A percentile compares a stretch with the other conserved stretches of the same genome.
phyloP scores from a whole-genome alignment of 1,140 invertebrate species.

The Leptinotarsa defecta region DNA sequence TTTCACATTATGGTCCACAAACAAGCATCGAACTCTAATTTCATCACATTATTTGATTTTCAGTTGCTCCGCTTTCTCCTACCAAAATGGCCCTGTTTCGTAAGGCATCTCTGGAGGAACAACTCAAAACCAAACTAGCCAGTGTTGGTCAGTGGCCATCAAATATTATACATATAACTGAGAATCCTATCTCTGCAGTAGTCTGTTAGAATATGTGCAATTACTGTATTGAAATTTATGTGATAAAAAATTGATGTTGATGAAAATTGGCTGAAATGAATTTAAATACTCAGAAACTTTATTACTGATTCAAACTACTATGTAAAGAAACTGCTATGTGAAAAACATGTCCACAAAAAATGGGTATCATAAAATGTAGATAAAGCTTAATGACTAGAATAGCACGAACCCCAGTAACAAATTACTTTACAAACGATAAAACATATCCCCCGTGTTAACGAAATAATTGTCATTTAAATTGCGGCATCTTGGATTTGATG shows the following conservation, averaged over 20 bases:
- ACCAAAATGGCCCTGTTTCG: conserved; percentile 70
- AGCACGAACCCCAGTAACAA: too few species aligned
- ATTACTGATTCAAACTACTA: conserved; percentile 5
- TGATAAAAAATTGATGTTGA: conserved; percentile 11
- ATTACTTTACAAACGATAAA: too few species aligned
- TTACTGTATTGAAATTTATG: conserved; percentile 53
- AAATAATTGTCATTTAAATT: too few species aligned
- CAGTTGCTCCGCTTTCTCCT: conserved; percentile 73
- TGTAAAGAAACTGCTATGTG: conserved; percentile 7
- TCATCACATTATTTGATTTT: conserved; percentile 44
- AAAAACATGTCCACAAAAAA: not conserved
- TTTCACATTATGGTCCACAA: not conserved
- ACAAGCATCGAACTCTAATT: not conserved
- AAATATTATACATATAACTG: conserved; percentile 74
- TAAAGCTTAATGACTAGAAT: not conserved
- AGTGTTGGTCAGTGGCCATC: conserved; percentile 57
- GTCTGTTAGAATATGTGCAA: conserved; percentile 64
- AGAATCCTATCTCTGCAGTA: conserved; percentile 77
- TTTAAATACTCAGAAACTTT: not conserved
- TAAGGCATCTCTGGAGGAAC: conserved; percentile 63
- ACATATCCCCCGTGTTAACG: too few species aligned
- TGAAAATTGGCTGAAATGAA: conserved; percentile 22
- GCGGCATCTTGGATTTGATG: not conserved
- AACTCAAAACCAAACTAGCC: conserved; percentile 54
- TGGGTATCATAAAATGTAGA: not conserved